Conservation (phyloP, 1,140 invertebrate species). For the Agrypnia vestita region DNA sequence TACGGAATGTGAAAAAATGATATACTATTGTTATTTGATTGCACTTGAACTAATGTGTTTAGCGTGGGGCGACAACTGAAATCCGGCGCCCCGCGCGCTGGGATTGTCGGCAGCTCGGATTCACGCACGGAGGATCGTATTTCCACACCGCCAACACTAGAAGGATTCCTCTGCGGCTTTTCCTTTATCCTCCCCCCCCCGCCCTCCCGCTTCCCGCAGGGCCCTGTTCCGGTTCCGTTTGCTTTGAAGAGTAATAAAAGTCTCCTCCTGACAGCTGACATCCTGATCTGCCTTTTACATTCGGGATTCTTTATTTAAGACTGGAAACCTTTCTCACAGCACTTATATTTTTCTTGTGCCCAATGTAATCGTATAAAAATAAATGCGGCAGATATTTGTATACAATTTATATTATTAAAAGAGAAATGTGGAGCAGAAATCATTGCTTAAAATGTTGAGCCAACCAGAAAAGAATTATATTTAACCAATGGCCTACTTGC, state of each 20-base stretch:
- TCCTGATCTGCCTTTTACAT: conserved; percentile 20
- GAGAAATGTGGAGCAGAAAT: too few species aligned
- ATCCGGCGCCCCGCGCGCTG: neutral
- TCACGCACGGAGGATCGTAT: conserved; percentile 34
- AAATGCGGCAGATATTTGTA: too few species aligned
- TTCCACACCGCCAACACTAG: conserved; percentile 5
- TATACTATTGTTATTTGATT: too few species aligned
- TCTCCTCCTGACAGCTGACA: conserved; percentile 32
- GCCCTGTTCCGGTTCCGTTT: conserved; percentile 37
- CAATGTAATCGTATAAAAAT: too few species aligned
- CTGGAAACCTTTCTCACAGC: neutral
- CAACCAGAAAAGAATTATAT: too few species aligned
- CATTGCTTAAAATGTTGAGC: too few species aligned
- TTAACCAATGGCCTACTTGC: too few species aligned
- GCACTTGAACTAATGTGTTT: too few species aligned
- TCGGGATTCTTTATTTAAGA: conserved; percentile 13
- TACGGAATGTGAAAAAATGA: too few species aligned
- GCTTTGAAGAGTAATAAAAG: conserved; percentile 33
- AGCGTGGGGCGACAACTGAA: neutral
- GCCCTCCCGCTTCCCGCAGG: neutral
- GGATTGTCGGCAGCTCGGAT: conserved; percentile 34
- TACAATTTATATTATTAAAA: too few species aligned
- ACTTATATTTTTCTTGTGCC: too few species aligned
- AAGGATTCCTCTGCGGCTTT: conserved; percentile 14
- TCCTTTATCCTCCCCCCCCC: neutral